Evolutionary conservation across 2,113 vertebrate species (phyloP).

Genomic region (Orcinus orca): DNA sequence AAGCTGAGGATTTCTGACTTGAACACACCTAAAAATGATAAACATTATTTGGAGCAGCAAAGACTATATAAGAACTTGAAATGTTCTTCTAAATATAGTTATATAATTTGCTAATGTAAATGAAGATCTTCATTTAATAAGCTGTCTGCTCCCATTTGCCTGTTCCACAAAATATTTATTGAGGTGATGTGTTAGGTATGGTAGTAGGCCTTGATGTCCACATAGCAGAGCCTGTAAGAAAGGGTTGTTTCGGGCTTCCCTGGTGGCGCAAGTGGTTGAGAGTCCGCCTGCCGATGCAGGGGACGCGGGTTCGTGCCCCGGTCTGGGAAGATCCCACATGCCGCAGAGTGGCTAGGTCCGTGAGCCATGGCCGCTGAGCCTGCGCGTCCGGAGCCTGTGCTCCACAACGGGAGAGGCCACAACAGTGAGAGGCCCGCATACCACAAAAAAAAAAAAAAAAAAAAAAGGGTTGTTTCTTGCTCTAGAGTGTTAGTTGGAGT

Average conservation of each 20-base stretch:
- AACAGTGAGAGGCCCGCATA: too few relatives aligned
- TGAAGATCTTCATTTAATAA: slow-evolving; percentile 6
- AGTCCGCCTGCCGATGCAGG: too few relatives aligned
- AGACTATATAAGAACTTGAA: neutral
- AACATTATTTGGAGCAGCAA: neutral
- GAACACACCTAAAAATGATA: slow-evolving; percentile 9
- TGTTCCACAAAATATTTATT: neutral
- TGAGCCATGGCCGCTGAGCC: too few relatives aligned
- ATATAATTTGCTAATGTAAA: neutral
- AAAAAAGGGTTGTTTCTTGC: neutral
- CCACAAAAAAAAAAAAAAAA: too few relatives aligned
- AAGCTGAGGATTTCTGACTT: slow-evolving; percentile 15
- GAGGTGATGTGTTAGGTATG: neutral
- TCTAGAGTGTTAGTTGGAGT: neutral
- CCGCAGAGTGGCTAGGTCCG: too few relatives aligned
- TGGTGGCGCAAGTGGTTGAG: too few relatives aligned
- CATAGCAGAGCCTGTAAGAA: neutral
- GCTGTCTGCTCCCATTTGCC: neutral
- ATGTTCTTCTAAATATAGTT: neutral
- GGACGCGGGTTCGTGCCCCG: too few relatives aligned
- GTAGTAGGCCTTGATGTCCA: neutral
- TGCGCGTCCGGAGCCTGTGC: too few relatives aligned
- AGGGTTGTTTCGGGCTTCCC: neutral
- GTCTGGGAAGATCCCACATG: too few relatives aligned
- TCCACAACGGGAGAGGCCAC: too few relatives aligned